Conservation (phyloP, 1,140 invertebrate species). For the Polypedilum pembai region DNA sequence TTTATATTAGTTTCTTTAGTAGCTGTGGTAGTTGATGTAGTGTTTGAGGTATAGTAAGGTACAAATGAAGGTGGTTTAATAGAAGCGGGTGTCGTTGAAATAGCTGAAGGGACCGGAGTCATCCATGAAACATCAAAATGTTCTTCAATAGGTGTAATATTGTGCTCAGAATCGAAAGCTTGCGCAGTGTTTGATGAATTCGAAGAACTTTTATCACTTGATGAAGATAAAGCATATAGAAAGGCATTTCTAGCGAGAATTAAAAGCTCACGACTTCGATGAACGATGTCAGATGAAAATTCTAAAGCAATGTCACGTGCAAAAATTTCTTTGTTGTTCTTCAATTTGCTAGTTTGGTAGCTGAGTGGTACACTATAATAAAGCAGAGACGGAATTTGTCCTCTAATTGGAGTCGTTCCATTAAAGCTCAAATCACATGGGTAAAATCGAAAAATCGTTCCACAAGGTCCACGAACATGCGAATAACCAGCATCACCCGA, state of each 20-base stretch:
- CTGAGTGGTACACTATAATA: constrained; percentile 62
- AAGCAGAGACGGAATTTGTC: constrained; percentile 89
- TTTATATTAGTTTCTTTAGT: constrained; percentile 37
- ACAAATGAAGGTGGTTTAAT: background rate
- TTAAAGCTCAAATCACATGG: constrained; percentile 90
- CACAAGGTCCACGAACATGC: constrained; percentile 83
- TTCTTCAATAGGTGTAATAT: constrained; percentile 44
- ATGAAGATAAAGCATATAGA: constrained; percentile 42
- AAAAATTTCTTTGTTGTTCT: constrained; percentile 36
- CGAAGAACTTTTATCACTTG: constrained; percentile 50
- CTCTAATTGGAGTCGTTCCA: constrained; percentile 85
- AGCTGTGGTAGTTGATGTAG: background rate
- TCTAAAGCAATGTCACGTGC: constrained; percentile 42
- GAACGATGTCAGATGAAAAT: constrained; percentile 62
- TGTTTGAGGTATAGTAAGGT: background rate
- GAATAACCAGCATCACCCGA: constrained; percentile 87
- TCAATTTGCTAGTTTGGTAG: constrained; percentile 31
- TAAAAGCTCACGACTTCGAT: constrained; percentile 63
- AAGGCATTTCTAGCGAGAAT: constrained; percentile 58
- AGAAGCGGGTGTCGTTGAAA: constrained; percentile 31
- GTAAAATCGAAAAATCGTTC: constrained; percentile 84
- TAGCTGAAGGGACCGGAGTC: constrained; percentile 7
- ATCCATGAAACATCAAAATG: constrained; percentile 44
- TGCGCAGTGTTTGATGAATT: constrained; percentile 57
- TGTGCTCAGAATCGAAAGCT: constrained; percentile 43